These are phyloP conservation scores for Calliopum simillimum DNA, from an alignment of 2,888 invertebrate species.

Conservation along the genomic window DNA sequence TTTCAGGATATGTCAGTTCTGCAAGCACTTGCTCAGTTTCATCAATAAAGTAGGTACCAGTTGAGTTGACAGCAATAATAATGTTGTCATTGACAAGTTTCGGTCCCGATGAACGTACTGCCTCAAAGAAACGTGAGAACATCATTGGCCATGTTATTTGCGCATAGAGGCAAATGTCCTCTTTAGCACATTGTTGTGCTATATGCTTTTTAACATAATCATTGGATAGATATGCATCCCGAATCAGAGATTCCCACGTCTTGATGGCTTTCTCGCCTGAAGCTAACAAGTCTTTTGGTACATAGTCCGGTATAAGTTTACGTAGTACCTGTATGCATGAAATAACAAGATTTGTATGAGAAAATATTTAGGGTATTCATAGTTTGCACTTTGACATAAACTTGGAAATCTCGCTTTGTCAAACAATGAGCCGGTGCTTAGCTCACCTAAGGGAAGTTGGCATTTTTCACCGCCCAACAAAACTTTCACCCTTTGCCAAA, in stretches of 20 bases:
- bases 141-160: slow-evolving; percentile 94
- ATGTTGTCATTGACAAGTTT: slow-evolving; percentile 77
- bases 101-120: slow-evolving; percentile 80
- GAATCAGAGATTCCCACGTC: slow-evolving; percentile 80
- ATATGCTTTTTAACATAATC: slow-evolving; percentile 77
- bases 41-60: slow-evolving; percentile 92
- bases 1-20: slow-evolving; percentile 88
- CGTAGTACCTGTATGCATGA: slow-evolving; percentile 49
- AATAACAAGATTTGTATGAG: neutral
- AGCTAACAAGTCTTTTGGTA: slow-evolving; percentile 64
- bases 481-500: too few species aligned
- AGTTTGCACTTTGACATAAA: too few species aligned
- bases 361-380: neutral
- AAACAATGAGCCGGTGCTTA: too few species aligned
- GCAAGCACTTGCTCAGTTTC: slow-evolving; percentile 91
- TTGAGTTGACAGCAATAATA: slow-evolving; percentile 94
- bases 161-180: slow-evolving; percentile 91
- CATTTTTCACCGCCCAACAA: too few species aligned
- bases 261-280: slow-evolving; percentile 74
- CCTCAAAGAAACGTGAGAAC: slow-evolving; percentile 95
- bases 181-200: slow-evolving; percentile 80
- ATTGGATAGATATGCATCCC: slow-evolving; percentile 78
- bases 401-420: too few species aligned
- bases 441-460: too few species aligned
- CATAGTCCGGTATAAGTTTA: slow-evolving; percentile 51